These are phyloP conservation scores for Augiades crinisus DNA, from an alignment of 2,888 invertebrate species.

Conservation along the genomic window DNA sequence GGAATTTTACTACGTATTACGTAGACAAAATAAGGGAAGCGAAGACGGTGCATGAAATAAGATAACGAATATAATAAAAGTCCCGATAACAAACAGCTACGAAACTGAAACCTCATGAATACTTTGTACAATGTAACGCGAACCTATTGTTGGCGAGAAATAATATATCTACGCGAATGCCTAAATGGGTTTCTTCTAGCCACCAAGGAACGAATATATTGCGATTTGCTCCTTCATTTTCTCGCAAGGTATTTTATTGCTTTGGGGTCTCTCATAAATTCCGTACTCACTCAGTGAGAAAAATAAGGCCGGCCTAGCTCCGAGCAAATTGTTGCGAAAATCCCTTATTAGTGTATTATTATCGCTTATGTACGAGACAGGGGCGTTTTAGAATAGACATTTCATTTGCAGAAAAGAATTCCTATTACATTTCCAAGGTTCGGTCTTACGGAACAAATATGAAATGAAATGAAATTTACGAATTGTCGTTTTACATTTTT, in stretches of 20 bases:
- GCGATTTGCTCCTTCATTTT: conserved; percentile 80
- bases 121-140: conserved; percentile 19
- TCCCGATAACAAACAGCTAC: conserved; percentile 24
- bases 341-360: conserved; percentile 69
- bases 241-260: conserved; percentile 80
- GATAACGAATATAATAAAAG: conserved; percentile 36
- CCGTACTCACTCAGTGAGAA: conserved; percentile 73
- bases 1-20: too few species aligned
- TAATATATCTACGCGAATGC: conserved; percentile 65
- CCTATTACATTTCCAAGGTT: too few species aligned
- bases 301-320: conserved; percentile 70
- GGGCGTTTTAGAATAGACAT: not conserved
- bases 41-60: conserved; percentile 3
- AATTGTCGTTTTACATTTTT: too few species aligned
- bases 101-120: conserved; percentile 17
- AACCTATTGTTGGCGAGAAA: conserved; percentile 36
- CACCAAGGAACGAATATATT: conserved; percentile 77
- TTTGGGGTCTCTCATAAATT: conserved; percentile 78
- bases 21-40: not conserved
- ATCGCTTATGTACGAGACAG: conserved; percentile 46
- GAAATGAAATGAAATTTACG: too few species aligned
- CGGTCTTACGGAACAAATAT: too few species aligned
- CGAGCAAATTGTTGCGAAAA: conserved; percentile 69
- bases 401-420: too few species aligned
- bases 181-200: conserved; percentile 68